Evolutionary conservation across 2,113 vertebrate genomes (phyloP), one percentile per base, ranked within the genome.

Genomic region (Neogale vison): DNA sequence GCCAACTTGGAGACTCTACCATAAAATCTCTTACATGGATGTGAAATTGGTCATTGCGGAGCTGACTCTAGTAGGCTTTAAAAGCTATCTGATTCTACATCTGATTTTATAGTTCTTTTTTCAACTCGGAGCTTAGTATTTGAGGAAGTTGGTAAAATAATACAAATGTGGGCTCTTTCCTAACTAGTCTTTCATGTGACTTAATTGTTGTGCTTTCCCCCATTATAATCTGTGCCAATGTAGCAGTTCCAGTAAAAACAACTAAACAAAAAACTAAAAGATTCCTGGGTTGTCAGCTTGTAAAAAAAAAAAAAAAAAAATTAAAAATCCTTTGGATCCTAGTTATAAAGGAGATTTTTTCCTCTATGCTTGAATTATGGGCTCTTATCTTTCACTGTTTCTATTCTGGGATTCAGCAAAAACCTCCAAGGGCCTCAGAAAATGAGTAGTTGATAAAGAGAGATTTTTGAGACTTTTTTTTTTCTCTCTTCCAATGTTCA

Each of bases 1-100:
- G 97, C 59, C 98, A 98, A 80, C 86, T 47, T 97, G 97, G 98
- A 98, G 98, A 90, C 42, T n/a, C n/a, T 84, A 0, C 4, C 39
- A 81, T 97, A 96, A 97, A 97, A 98, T 94, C 95, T 95, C 82
- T 92, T 96, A 83, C 65, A 79, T 18, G 57, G 93, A 90, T 94
- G 26, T 67, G 82, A 91, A 97, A 90, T 93, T 26, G 95, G 82
- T 92, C 87, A 93, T 72, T 96, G 83, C 45, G 92, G 72, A 59
- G 10, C 18, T 72, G 69, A 96, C 82, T 61, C 80, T 0, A 0
- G 5, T 21, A 84, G 61, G 9, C 2, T 93, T 96, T 93, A 76
- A 96, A 95, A 72, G 10, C 67, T 90, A 7, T 90, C 13, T 57
- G 57, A 74, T 72, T 95, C n/a, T 45, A 17, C 26, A 39, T 61